Base-by-base conservation (phyloP, 2,113 vertebrate genomes). In the Brevimyrus niger region DNA sequence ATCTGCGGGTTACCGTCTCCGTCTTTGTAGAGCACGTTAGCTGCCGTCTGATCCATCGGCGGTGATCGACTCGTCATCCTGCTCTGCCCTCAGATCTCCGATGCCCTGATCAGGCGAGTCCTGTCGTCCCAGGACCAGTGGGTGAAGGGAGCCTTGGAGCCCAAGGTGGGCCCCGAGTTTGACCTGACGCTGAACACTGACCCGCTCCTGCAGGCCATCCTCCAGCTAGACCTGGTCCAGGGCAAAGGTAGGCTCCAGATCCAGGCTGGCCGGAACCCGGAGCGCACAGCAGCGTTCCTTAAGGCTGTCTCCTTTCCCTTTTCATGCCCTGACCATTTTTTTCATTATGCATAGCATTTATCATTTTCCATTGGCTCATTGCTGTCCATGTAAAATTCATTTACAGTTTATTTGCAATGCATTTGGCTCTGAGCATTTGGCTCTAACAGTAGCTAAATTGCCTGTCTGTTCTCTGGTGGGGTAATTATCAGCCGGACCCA, bases 211-310 rank as follows among this genome's bases (percentile, higher is more conserved):
- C 98, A 99, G 94, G 96, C 96, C 21, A 98, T 99, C 92, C 97
- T 99, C 91, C 97, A 97, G 94, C 96, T 99, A 94, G 98, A 99
- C 94, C 98, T 99, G 93, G 96, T 97, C 93, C 98, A 99, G 96
- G 96, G 97, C 96, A 98, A 98, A 97, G 98, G 98, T 99, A 95
- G n/a, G 50, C 48, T 2, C 1, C 10, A 53, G 4, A 51, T 35
- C 19, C 47, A 3, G 17, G 23, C 27, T 51, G 44, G 42, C 2
- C 61, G 11, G 19, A 15, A 38, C 21, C 35, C 15, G 46, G 35
- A 15, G 47, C 15, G 23, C 42, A 9, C 2, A 38, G 15, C 73
- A 19, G 23, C 17, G 23, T 8, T 47, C 42, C 42, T 31, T 15
- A 13, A 0, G n/a, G 27, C 15, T 44, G 42, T 53, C 6, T 73